These are phyloP conservation scores for Vidua chalybeata DNA, from an alignment of 2,113 vertebrate species.

Conservation along the genomic window DNA sequence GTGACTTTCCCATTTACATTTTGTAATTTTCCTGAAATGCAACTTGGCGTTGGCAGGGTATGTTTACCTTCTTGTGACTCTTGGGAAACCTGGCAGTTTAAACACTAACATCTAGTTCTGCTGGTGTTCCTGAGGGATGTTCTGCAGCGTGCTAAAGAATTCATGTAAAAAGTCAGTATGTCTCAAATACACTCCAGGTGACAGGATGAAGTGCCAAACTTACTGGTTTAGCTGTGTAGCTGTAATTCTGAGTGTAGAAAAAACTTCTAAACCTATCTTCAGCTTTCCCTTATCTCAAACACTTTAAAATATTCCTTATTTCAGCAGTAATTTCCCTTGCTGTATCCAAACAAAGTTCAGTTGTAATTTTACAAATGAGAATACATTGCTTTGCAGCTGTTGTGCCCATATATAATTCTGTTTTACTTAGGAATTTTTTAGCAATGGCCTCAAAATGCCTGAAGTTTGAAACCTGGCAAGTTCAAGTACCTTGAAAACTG, in stretches of 20 bases:
- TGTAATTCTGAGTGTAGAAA: not conserved
- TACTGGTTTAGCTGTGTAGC: not conserved
- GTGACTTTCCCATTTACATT: not conserved
- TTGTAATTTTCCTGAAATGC: not conserved
- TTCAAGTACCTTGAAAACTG: not conserved
- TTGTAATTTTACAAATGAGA: not conserved
- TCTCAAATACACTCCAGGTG: not conserved
- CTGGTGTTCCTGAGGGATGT: not conserved
- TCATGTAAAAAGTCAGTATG: not conserved
- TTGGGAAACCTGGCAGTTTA: not conserved
- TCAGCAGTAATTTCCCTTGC: not conserved
- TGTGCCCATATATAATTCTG: not conserved
- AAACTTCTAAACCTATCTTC: not conserved
- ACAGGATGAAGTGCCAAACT: not conserved
- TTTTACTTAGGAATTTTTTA: not conserved
- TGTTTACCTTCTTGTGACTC: not conserved
- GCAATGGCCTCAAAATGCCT: not conserved
- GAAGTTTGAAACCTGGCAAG: not conserved
- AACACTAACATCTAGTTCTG: not conserved
- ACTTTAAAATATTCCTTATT: not conserved
- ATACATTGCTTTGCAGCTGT: not conserved
- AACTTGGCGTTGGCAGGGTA: not conserved
- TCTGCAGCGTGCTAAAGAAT: not conserved
- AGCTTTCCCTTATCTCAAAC: not conserved
- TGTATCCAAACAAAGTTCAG: not conserved